These are phyloP conservation scores for Pollenia griseotomentosa DNA, from an alignment of 2,888 invertebrate genomes.

Conservation along the genomic window DNA sequence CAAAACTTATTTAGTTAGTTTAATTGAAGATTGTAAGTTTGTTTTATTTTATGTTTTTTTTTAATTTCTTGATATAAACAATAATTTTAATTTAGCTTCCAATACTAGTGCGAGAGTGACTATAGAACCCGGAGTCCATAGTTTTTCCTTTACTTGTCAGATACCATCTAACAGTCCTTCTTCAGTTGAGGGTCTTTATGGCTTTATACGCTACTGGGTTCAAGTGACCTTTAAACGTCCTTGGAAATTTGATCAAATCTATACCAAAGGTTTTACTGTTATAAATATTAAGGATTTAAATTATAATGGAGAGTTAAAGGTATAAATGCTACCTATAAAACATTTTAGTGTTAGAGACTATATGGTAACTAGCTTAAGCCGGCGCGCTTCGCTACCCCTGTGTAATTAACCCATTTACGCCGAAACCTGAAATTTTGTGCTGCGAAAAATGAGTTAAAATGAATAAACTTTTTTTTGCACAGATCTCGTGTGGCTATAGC, in stretches of 20 bases:
- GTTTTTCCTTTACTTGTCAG: conserved; percentile 84
- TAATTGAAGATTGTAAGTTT: not conserved
- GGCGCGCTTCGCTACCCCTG: too few relatives aligned
- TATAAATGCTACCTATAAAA: not conserved
- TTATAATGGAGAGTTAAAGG: conserved; percentile 7
- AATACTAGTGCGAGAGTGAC: conserved; percentile 72
- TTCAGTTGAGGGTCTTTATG: conserved; percentile 85
- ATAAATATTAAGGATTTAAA: conserved; percentile 85
- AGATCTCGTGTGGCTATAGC: too few relatives aligned
- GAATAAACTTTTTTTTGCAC: too few relatives aligned
- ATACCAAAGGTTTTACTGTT: conserved; percentile 90
- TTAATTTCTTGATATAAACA: not conserved
- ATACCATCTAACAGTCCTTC: conserved; percentile 85
- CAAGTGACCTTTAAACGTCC: conserved; percentile 91
- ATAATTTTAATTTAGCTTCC: conserved; percentile 41
- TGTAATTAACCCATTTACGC: too few relatives aligned
- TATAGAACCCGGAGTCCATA: conserved; percentile 84
- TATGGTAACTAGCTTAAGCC: too few relatives aligned
- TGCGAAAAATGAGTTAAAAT: too few relatives aligned
- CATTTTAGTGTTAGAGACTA: too few relatives aligned
- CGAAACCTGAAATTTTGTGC: too few relatives aligned
- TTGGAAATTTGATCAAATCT: conserved; percentile 90
- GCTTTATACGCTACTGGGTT: conserved; percentile 86
- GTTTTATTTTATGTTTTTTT: not conserved
- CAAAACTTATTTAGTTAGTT: conserved; percentile 19